phyloP scores from a whole-genome alignment of 2,888 invertebrate species.

The Drosophila aldrichi region DNA sequence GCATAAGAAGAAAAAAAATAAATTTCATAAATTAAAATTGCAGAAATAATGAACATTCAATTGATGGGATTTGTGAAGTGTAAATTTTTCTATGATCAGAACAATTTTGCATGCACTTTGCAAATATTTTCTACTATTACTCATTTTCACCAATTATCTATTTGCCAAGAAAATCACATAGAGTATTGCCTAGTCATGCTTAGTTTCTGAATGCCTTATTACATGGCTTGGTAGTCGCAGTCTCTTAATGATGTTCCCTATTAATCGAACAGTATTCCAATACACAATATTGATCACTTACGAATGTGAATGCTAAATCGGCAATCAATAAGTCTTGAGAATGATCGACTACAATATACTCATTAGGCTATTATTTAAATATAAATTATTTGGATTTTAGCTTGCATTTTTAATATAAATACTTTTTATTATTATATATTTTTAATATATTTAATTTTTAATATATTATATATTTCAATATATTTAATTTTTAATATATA shows the following conservation, averaged over 20 bases:
- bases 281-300: background rate
- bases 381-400: too few species aligned
- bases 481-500: too few species aligned
- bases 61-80: background rate
- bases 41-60: background rate
- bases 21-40: background rate
- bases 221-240: background rate
- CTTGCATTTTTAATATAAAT: too few species aligned
- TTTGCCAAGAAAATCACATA: background rate
- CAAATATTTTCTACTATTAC: background rate
- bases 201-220: background rate
- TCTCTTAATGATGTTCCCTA: background rate
- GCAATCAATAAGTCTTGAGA: background rate
- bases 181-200: background rate
- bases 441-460: too few species aligned
- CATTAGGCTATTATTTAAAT: too few species aligned
- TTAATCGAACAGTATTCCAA: constrained; percentile 3
- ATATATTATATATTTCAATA: too few species aligned
- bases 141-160: background rate
- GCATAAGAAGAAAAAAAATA: background rate
- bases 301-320: background rate
- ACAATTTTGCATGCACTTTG: background rate
- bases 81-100: background rate
- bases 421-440: too few species aligned
- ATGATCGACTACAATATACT: background rate